Evolutionary conservation across 2,113 vertebrate genomes (phyloP), one percentile per base, ranked within the genome.

Genomic region (Choloepus hoffmanni): DNA sequence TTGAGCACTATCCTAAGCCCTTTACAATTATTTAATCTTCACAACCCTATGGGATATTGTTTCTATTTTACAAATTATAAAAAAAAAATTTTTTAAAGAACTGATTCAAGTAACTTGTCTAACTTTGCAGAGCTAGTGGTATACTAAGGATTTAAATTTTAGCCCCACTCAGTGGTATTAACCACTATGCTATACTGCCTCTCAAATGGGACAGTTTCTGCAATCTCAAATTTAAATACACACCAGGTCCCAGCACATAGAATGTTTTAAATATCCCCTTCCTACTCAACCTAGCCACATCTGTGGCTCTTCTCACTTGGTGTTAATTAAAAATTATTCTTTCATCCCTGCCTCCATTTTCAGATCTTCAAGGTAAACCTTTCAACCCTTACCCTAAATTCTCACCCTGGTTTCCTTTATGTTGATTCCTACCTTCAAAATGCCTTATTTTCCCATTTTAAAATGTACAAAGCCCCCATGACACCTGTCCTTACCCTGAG

Each of bases 1-100:
- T 36, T 19, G 73, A 9, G n/a, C 15, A 16, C 36, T 73, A 65
- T 18, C 58, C 36, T 78, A 30, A 62, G 30, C 23, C 36, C 26
- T 83, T 43, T 72, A 36, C 45, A 89, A 68, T 60, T 23, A 53
- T 3, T 65, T 77, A 28, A 58, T 55, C 43, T 26, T 48, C 18
- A 73, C 33, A 68, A 7, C 53, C 40, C 60, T 84, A 24, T 13
- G 7, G 40, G 23, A 33, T 18, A 28, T 62, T 48, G 9, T 45
- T 19, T 90, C 23, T 33, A 53, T 21, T 87, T 85, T 24, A 87
- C 48, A 94, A 30, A 87, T 81, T 68, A 23, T 72, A 23, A 81
- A 24, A 73, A 36, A 53, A 40, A 28, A 13, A 24, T 53, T 53
- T 50, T 53, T 12, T 12, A 40, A 68, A 19, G 26, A 73, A 21